phyloP scores from a whole-genome alignment of 92 coral and sea anemone species.

The Porites evermanni region DNA sequence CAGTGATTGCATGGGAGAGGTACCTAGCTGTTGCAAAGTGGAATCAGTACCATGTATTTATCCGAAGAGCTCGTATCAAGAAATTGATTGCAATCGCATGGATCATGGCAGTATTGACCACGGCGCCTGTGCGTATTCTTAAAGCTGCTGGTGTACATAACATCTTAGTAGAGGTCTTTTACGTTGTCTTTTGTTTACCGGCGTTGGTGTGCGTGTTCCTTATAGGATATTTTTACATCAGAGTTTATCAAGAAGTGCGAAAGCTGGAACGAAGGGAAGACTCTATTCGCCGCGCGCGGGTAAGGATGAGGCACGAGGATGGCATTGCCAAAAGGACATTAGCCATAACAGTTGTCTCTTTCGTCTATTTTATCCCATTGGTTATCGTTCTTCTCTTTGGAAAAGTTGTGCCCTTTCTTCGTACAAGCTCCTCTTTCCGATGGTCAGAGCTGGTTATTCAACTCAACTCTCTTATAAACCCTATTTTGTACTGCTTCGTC shows the following conservation, averaged over 20 bases:
- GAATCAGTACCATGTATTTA: neutral
- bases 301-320: neutral
- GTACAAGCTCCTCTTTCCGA: conserved; percentile 5
- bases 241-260: neutral
- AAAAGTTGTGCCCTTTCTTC: neutral
- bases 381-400: neutral
- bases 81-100: neutral
- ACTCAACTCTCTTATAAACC: conserved; percentile 4
- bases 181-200: neutral
- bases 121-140: neutral
- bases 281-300: neutral
- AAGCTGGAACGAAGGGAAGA: neutral
- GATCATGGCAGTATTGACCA: neutral
- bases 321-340: neutral
- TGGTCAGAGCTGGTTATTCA: conserved; percentile 1
- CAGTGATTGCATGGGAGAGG: conserved; percentile 19
- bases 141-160: neutral
- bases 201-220: neutral
- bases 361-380: neutral
- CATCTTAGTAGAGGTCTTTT: neutral
- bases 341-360: neutral
- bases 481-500: neutral
- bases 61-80: neutral
- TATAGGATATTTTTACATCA: neutral
- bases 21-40: neutral